A percentile compares a stretch with the other conserved stretches of the same genome.
Conservation (phyloP, 2,797 vertebrate species). For the Acridotheres tristis region DNA sequence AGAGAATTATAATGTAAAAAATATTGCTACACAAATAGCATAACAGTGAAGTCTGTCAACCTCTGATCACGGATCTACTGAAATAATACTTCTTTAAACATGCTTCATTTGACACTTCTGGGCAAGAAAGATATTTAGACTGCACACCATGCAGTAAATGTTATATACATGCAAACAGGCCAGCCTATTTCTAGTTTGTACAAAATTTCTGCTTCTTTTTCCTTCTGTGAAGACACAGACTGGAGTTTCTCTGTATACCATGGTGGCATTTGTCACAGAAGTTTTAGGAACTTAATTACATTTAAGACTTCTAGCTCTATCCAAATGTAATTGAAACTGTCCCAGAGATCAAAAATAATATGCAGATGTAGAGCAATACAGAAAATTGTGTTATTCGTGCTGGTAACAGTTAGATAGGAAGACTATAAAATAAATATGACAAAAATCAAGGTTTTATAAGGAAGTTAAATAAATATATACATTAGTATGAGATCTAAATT, state of each 20-base stretch:
- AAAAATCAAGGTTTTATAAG: neutral
- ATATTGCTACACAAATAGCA: neutral
- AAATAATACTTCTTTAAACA: neutral
- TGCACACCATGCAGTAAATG: neutral
- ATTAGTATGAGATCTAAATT: neutral
- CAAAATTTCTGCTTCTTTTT: neutral
- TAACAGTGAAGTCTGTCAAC: neutral
- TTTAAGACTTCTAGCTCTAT: neutral
- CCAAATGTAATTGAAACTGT: neutral
- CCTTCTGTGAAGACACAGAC: neutral
- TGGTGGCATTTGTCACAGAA: neutral
- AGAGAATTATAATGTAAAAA: neutral
- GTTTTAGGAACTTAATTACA: neutral
- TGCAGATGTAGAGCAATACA: neutral
- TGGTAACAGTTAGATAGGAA: neutral
- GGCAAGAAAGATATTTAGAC: neutral
- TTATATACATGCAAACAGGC: neutral
- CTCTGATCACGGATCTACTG: neutral
- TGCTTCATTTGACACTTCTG: neutral
- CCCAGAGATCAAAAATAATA: neutral
- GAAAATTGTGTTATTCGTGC: neutral
- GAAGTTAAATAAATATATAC: neutral
- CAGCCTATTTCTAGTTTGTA: neutral
- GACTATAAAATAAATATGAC: neutral
- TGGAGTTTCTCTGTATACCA: neutral